Evolutionary conservation across 23 tunicate genomes (phyloP).

Genomic region (Trididemnum clinides): DNA sequence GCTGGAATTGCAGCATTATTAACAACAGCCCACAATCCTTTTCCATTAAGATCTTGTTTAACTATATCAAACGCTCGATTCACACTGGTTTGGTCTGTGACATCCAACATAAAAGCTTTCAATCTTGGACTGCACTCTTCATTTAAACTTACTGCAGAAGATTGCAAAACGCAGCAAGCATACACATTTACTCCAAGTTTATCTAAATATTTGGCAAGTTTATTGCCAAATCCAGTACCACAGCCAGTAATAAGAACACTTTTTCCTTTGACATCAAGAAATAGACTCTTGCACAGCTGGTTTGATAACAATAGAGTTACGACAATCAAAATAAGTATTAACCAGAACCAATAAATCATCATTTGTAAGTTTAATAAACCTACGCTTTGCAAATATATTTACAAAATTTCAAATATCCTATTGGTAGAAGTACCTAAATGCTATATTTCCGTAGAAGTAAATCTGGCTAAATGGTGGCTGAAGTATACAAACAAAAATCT

Average conservation of each 20-base stretch:
- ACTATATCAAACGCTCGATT: slow-evolving; percentile 8
- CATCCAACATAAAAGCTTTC: slow-evolving; percentile 29
- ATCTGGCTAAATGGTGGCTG: no score
- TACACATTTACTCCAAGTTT: slow-evolving; percentile 24
- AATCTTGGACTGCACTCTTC: slow-evolving; percentile 16
- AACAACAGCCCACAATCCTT: slow-evolving; percentile 67
- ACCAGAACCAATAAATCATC: no score
- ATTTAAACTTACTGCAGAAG: neutral
- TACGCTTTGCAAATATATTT: no score
- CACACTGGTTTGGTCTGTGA: slow-evolving; percentile 16
- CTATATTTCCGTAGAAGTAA: no score
- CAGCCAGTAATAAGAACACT: slow-evolving; percentile 22
- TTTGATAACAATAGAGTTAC: neutral
- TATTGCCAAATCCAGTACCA: slow-evolving; percentile 36
- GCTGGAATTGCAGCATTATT: slow-evolving; percentile 63
- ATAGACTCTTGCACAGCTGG: neutral
- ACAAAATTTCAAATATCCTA: no score
- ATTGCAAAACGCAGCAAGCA: slow-evolving; percentile 14
- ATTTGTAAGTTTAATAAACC: no score
- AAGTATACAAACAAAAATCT: no score
- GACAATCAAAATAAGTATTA: no score
- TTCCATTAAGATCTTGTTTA: slow-evolving; percentile 10
- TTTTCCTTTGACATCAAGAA: neutral
- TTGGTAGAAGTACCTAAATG: no score
- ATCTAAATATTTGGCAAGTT: slow-evolving; percentile 26